Conservation (phyloP, 2,113 vertebrate species). For the Leucopternis melanops region DNA sequence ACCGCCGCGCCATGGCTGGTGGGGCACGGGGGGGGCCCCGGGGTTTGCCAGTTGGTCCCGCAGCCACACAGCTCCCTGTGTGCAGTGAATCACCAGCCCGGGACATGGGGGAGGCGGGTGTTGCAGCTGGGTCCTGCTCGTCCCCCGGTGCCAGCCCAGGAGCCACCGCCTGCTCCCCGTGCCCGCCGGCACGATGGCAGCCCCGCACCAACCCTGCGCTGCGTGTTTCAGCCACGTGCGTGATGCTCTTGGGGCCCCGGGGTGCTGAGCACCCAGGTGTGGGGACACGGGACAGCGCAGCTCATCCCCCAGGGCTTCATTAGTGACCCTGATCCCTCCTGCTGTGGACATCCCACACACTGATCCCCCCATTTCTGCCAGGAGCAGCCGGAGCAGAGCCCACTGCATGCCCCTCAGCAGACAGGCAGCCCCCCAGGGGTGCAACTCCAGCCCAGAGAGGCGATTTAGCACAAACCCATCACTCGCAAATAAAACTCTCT, state of each 20-base stretch:
- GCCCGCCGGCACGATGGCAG: fast-evolving
- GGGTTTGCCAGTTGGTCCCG: neutral
- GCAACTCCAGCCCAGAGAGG: neutral
- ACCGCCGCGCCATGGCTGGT: fast-evolving
- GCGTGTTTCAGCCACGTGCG: fast-evolving
- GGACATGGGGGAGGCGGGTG: fast-evolving
- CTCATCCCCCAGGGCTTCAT: too few species aligned
- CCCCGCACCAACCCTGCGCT: neutral
- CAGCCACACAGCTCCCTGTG: fast-evolving
- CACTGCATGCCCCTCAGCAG: too few species aligned
- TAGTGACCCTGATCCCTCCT: neutral
- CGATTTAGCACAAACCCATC: neutral
- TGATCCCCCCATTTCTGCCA: neutral
- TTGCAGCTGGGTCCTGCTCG: neutral
- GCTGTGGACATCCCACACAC: fast-evolving
- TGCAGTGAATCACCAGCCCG: too few species aligned
- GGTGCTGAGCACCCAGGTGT: neutral
- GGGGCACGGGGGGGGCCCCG: fast-evolving
- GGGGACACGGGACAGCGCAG: fast-evolving
- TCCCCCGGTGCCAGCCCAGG: neutral
- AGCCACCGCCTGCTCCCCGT: neutral
- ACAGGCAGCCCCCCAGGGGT: neutral
- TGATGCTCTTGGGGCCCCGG: neutral
- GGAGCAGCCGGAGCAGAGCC: neutral
- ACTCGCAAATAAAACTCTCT: fast-evolving